Evolutionary conservation across 2,888 invertebrate species (phyloP), one percentile per base, ranked within the genome.

Genomic region (Anoncus sp.): DNA sequence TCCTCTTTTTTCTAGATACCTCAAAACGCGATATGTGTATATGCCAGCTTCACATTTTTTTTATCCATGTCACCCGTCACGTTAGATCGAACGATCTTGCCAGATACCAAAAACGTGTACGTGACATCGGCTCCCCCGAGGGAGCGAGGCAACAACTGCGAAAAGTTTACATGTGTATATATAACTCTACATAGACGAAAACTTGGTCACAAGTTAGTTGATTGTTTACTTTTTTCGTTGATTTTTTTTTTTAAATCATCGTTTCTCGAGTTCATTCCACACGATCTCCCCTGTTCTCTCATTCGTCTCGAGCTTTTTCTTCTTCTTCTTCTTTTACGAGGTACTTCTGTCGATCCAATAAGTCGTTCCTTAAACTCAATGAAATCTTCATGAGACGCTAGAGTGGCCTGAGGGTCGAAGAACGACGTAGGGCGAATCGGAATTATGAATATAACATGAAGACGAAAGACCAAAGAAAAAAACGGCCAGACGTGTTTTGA

Each of bases 381-480:
- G 69, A 66, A 80, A 74, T 74, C 77, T 80, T 80, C 62, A 77
- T 66, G 74, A 74, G 74, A 65, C 20, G 55, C 10, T 47, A 14
- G 59, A 35, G 70, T 38, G 60, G 31, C 51, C 35, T n/a, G 51
- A 49, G 60, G 70, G 47, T 62, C 47, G 69, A 60, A 53, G 59
- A 47, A 66, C 43, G 49, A n/a, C 35, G 27, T 35, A 67, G 55
- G 38, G 51, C 24, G 59, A 65, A 63, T 51, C 22, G 57, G 49
- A 66, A 69, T 77, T 70, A 74, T 73, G 74, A 77, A 70, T 73
- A 74, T 60, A 73, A 77, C 65, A 77, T 70, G 70, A 74, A 65
- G 65, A 22, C 45, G 40, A 27, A 22, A 43, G 43, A 38, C 53
- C 31, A 38, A 38, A 53, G 47, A 59, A 70, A 20, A 51, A 20